A percentile compares a stretch with the other conserved stretches of the same genome.
phyloP scores from a whole-genome alignment of 1,140 invertebrate genomes.

The Aplysia californica region DNA sequence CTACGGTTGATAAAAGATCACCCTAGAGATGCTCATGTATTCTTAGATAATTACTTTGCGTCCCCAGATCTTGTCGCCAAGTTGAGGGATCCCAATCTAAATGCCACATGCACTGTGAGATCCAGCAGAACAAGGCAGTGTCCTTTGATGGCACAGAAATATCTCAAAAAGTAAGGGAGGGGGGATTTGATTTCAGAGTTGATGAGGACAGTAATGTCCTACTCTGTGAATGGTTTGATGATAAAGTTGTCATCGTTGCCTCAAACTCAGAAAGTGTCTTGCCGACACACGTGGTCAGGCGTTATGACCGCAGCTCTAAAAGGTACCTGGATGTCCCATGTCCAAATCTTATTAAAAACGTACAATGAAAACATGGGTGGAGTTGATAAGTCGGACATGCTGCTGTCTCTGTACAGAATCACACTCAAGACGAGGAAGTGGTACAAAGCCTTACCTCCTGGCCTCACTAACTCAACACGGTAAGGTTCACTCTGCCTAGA shows the following conservation, averaged over 20 bases:
- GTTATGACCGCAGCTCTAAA: neutral
- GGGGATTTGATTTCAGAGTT: neutral
- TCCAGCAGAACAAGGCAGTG: neutral
- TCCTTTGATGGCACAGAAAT: neutral
- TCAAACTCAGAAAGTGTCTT: neutral
- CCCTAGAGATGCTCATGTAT: neutral
- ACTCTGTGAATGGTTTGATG: neutral
- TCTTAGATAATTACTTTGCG: neutral
- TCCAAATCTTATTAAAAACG: neutral
- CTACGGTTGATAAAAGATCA: neutral
- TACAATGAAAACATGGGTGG: constrained; percentile 6
- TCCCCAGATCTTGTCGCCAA: neutral
- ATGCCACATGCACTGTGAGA: neutral
- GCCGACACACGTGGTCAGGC: neutral
- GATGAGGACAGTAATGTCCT: neutral
- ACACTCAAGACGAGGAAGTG: neutral
- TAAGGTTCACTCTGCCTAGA: too few species aligned
- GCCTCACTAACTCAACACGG: too few species aligned
- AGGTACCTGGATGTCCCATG: neutral
- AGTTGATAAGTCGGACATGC: constrained; percentile 2
- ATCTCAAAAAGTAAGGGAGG: neutral
- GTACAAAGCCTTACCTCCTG: too few species aligned
- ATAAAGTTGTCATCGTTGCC: neutral
- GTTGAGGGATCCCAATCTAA: neutral
- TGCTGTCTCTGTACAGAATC: neutral